Evolutionary conservation across 2,888 invertebrate genomes (phyloP).

Genomic region (Stenotaenia linearis): DNA sequence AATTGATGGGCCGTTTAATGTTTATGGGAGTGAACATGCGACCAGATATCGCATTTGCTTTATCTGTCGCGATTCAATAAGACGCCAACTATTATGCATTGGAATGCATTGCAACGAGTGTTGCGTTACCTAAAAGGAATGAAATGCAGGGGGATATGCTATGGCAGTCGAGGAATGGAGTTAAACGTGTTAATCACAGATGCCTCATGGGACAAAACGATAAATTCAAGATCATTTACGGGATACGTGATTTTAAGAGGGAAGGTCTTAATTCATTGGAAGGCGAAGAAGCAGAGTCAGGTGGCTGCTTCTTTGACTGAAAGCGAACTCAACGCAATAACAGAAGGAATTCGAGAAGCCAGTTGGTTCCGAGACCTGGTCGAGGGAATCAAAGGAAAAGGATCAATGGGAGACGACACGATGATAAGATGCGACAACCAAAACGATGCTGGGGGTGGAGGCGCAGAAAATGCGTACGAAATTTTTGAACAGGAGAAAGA

Average conservation of each 20-base stretch:
- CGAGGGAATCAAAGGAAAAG: neutral
- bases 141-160: neutral
- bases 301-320: neutral
- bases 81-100: neutral
- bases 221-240: neutral
- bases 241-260: neutral
- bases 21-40: neutral
- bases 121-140: neutral
- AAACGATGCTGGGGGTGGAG: neutral
- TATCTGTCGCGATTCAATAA: neutral
- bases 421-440: neutral
- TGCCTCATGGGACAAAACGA: neutral
- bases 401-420: neutral
- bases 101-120: neutral
- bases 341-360: neutral
- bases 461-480: neutral
- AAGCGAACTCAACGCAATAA: neutral
- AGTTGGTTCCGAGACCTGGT: neutral
- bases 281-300: neutral
- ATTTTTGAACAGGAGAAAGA: neutral
- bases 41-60: neutral
- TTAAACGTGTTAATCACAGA: neutral
- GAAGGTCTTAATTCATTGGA: neutral
- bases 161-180: neutral
- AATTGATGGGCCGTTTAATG: neutral